These are phyloP conservation scores for Crossocerus cetratus DNA, from an alignment of 2,888 invertebrate genomes.

Conservation along the genomic window DNA sequence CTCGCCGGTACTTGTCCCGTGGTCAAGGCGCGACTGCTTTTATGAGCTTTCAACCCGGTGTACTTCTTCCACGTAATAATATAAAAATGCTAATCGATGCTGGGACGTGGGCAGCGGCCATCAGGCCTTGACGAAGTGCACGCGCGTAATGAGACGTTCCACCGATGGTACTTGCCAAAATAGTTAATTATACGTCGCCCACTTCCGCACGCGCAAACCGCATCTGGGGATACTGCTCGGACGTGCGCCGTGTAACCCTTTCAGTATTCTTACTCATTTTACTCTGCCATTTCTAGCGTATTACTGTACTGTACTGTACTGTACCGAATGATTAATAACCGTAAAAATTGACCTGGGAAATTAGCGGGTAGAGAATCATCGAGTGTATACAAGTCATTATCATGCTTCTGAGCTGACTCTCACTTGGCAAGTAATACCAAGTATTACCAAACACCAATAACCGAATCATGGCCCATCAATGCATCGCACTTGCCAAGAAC, in stretches of 20 bases:
- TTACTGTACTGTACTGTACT: not conserved
- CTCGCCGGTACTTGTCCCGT: not conserved
- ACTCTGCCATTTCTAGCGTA: not conserved
- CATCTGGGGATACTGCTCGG: conserved; percentile 17
- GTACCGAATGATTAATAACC: too few species aligned
- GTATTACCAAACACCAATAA: too few species aligned
- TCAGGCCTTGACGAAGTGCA: conserved; percentile 34
- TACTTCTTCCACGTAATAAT: conserved; percentile 32
- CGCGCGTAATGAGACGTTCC: conserved; percentile 19
- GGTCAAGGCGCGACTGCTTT: conserved; percentile 35
- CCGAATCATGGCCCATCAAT: too few species aligned
- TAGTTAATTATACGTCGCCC: conserved; percentile 33
- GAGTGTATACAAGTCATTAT: too few species aligned
- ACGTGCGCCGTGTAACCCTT: too few species aligned
- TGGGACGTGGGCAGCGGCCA: conserved; percentile 30
- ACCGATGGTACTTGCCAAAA: conserved; percentile 34
- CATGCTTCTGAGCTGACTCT: too few species aligned
- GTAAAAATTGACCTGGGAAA: too few species aligned
- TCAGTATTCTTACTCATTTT: not conserved
- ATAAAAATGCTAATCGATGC: conserved; percentile 45
- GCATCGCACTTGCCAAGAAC: too few species aligned
- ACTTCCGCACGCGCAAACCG: conserved; percentile 29
- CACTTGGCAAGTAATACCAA: too few species aligned
- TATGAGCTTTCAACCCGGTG: conserved; percentile 14
- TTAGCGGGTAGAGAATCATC: too few species aligned